Evolutionary conservation across 2,797 vertebrate species (phyloP).

Genomic region (Ctenopoma kingsleyae): DNA sequence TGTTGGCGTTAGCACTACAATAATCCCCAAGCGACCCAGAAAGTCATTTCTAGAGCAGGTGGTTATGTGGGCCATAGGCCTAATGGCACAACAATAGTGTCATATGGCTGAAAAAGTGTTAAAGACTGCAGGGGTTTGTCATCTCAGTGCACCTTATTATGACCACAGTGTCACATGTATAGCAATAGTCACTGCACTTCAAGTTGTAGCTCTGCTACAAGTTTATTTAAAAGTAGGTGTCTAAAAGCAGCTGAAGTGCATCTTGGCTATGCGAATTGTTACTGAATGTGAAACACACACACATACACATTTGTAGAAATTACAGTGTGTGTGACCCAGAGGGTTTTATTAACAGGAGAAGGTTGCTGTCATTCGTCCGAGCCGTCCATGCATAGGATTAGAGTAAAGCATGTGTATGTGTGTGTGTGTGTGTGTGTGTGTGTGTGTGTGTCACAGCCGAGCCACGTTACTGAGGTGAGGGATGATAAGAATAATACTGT

Average conservation of each 20-base stretch:
- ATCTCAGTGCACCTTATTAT: slow-evolving; percentile 30
- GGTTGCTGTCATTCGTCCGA: slow-evolving; percentile 25
- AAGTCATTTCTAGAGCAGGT: slow-evolving; percentile 76
- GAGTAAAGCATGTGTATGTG: not conserved
- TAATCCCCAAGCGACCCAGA: slow-evolving; percentile 79
- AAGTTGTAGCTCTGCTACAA: not conserved
- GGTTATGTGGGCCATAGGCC: slow-evolving; percentile 66
- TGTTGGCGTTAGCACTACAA: slow-evolving; percentile 30
- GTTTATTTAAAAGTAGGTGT: not conserved
- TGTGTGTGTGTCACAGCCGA: not conserved
- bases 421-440: not conserved
- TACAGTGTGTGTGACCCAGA: slow-evolving; percentile 6
- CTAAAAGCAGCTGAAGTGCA: slow-evolving; percentile 17
- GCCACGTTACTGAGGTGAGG: slow-evolving; percentile 12
- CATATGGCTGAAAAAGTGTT: slow-evolving; percentile 59
- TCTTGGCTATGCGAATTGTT: slow-evolving; percentile 1
- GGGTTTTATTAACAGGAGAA: slow-evolving; percentile 33
- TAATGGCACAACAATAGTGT: slow-evolving; percentile 59
- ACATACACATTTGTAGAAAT: slow-evolving; percentile 12
- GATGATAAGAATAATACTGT: slow-evolving; percentile 30
- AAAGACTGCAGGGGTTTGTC: slow-evolving; percentile 19
- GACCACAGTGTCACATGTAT: not conserved
- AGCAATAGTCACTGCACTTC: not conserved
- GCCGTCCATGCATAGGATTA: slow-evolving; percentile 23
- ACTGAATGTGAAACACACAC: not conserved